These are phyloP conservation scores for Sorex fumeus DNA, from an alignment of 2,113 vertebrate species.

Conservation along the genomic window DNA sequence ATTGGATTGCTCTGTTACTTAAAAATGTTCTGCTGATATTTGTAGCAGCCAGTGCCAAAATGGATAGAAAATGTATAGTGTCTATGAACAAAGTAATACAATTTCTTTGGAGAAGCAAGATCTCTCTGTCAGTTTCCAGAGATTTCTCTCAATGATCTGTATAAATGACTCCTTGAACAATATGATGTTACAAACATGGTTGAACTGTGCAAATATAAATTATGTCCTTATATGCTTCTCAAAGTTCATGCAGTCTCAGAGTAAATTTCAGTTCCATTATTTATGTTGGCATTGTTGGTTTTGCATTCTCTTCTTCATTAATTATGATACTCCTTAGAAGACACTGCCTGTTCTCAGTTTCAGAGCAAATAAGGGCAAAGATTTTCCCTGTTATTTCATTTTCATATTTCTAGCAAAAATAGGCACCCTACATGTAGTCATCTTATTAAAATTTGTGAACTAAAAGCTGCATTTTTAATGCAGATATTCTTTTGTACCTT, in stretches of 20 bases:
- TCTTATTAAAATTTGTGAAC: neutral
- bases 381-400: neutral
- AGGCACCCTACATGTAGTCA: neutral
- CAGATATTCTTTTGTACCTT: neutral
- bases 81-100: neutral
- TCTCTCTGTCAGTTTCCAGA: neutral
- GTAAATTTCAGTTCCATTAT: slow-evolving; percentile 20
- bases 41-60: neutral
- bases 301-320: neutral
- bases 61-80: slow-evolving; percentile 8
- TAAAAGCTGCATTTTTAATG: slow-evolving; percentile 11
- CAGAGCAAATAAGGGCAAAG: neutral
- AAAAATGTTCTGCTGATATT: slow-evolving; percentile 20
- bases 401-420: neutral
- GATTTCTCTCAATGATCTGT: neutral
- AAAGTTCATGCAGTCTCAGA: neutral
- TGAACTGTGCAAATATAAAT: slow-evolving; percentile 8
- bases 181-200: neutral
- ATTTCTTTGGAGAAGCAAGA: neutral
- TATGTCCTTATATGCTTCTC: neutral
- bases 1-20: neutral
- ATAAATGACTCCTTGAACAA: neutral
- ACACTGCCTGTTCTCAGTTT: neutral
- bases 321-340: neutral
- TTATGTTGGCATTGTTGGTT: neutral